A percentile compares a stretch with the other conserved stretches of the same genome.
These are phyloP conservation scores for Heliconius erato DNA, from an alignment of 2,888 invertebrate species.

Conservation along the genomic window DNA sequence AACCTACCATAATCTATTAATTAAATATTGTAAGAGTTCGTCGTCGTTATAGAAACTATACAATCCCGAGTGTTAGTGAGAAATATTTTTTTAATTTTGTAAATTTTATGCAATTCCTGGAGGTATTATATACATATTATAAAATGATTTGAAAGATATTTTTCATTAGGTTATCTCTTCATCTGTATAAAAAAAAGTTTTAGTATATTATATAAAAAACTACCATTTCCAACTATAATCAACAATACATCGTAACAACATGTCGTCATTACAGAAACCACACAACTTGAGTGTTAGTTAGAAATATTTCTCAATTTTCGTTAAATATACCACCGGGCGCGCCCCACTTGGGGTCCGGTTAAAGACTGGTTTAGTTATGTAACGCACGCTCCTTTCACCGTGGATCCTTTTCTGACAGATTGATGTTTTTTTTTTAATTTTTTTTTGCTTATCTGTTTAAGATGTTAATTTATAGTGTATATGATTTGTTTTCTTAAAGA, in stretches of 20 bases:
- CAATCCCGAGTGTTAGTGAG: background rate
- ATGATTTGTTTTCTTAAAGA: too few relatives aligned
- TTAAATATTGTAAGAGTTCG: background rate
- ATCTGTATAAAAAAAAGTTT: too few relatives aligned
- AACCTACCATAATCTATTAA: background rate
- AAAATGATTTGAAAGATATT: background rate
- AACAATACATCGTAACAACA: conserved; percentile 5
- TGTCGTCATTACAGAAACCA: conserved; percentile 6
- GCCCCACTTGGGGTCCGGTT: conserved; percentile 43
- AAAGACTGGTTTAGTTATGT: conserved; percentile 48
- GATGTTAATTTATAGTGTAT: background rate
- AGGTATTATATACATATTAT: background rate
- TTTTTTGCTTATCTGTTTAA: background rate
- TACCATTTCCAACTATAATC: background rate
- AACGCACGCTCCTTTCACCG: conserved; percentile 47
- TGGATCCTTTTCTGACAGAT: conserved; percentile 45
- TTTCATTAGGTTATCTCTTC: too few relatives aligned
- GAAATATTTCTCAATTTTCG: conserved; percentile 47
- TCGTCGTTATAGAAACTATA: background rate
- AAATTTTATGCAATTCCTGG: background rate
- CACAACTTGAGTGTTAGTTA: conserved; percentile 13
- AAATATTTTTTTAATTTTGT: conserved; percentile 40
- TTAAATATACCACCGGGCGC: conserved; percentile 44
- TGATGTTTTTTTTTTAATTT: conserved; percentile 18
- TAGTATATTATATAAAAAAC: background rate